Evolutionary conservation across 2,797 vertebrate genomes (phyloP), one percentile per base, ranked within the genome.

Genomic region (Sphenodon punctatus): DNA sequence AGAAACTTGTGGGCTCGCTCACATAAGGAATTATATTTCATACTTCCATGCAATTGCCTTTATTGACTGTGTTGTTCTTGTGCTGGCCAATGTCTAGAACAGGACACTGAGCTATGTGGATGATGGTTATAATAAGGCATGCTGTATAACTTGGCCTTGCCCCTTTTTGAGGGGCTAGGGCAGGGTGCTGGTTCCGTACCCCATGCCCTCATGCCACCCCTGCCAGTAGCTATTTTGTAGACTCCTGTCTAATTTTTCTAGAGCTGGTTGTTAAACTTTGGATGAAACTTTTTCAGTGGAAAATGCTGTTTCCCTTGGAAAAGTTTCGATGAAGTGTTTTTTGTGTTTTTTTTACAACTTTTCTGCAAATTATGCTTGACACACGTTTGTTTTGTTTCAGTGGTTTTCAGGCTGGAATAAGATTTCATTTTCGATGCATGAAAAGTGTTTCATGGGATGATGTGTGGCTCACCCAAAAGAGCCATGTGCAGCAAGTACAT

Each of bases 11-110:
- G 77, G 23, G 30, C 12, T 13, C 82, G 20, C 53, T 71, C 27
- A 49, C 5, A 1, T n/a, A 1, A n/a, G 49, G 19, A 61, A 5
- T 1, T 27, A 4, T 38, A 42, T n/a, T n/a, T n/a, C n/a, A n/a
- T n/a, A 42, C 32, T 79, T 80, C 34, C 38, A 5, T 49, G 41
- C 80, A 20, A 43, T 49, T 25, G 17, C 23, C n/a, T 42, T 17
- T 45, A 8, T 7, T 1, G 46, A 25, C n/a, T n/a, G 66, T 78
- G 27, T 7, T 32, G 19, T n/a, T 34, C 56, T 34, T 56, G 32
- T 27, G 32, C 84, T 69, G 73, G 15, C 8, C 20, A 8, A 6
- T 38, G 16, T 32, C 17, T 69, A 39, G 20, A 30, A 32, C 53
- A 56, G 53, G 7, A 32, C 22, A 34, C 17, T 12, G 53, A 20